phyloP scores from a whole-genome alignment of 2,888 invertebrate genomes.

The Napeogenes sylphis region DNA sequence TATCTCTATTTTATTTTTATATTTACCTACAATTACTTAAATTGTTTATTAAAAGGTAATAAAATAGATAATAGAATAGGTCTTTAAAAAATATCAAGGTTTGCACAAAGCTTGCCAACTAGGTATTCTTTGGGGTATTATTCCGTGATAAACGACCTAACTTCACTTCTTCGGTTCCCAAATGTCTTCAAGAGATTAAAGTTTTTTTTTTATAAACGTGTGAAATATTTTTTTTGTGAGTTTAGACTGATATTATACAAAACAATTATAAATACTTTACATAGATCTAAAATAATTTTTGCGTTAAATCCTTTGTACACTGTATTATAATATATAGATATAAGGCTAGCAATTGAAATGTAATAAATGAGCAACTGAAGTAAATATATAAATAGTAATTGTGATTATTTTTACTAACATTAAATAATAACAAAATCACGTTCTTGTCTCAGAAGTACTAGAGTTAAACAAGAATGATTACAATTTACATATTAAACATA shows the following conservation, averaged over 20 bases:
- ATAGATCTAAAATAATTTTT: no score
- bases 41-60: neutral
- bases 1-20: neutral
- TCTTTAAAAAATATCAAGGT: slow-evolving; percentile 16
- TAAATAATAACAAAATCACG: no score
- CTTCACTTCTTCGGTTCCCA: slow-evolving; percentile 25
- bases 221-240: neutral
- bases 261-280: neutral
- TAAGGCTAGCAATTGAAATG: no score
- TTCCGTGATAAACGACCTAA: slow-evolving; percentile 22
- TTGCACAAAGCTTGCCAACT: slow-evolving; percentile 13
- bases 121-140: slow-evolving; percentile 20
- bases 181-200: slow-evolving; percentile 26
- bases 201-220: slow-evolving; percentile 7
- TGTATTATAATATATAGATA: no score
- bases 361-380: no score
- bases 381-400: no score
- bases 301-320: no score
- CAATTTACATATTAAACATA: no score
- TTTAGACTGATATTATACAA: neutral
- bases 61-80: neutral
- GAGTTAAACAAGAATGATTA: no score
- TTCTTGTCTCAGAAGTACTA: no score
- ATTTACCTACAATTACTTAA: neutral
- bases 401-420: no score